Percentiles rank a stretch among this genome's conserved stretches.
These are phyloP conservation scores for Dendrolimus punctatus DNA, from an alignment of 1,140 invertebrate species.

Conservation along the genomic window DNA sequence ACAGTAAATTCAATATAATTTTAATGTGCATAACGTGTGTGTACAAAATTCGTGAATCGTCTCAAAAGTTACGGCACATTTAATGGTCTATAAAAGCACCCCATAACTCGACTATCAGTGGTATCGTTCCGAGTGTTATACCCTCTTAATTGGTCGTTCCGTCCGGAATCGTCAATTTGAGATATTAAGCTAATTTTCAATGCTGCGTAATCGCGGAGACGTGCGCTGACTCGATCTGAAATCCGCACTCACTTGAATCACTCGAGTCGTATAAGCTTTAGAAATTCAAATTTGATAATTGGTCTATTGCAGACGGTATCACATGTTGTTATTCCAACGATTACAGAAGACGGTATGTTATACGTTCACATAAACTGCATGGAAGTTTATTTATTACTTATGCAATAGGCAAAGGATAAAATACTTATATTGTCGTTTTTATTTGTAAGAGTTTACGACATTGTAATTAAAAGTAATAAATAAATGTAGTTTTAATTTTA, in stretches of 20 bases:
- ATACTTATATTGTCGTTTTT: no score
- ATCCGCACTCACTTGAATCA: not conserved
- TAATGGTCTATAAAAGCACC: slow-evolving; percentile 64
- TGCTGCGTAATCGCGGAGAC: slow-evolving; percentile 55
- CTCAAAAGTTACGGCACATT: slow-evolving; percentile 24
- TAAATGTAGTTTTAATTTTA: no score
- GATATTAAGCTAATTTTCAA: slow-evolving; percentile 70
- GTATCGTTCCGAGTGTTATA: slow-evolving; percentile 59
- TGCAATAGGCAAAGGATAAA: no score
- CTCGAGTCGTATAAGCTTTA: not conserved
- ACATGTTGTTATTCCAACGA: no score
- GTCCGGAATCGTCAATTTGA: slow-evolving; percentile 57
- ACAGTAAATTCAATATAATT: slow-evolving; percentile 11
- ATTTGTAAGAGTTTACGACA: no score
- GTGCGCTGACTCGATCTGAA: slow-evolving; percentile 17
- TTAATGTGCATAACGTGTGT: slow-evolving; percentile 18
- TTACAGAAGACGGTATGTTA: no score
- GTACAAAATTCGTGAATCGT: slow-evolving; percentile 39
- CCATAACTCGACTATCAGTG: slow-evolving; percentile 61
- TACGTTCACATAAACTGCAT: no score
- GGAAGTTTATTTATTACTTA: no score
- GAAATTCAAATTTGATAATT: no score
- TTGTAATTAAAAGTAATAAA: no score
- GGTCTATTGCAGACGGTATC: no score
- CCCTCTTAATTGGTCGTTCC: slow-evolving; percentile 64